Evolutionary conservation across 2,797 vertebrate genomes (phyloP).

Genomic region (Ptychadena robeensis): DNA sequence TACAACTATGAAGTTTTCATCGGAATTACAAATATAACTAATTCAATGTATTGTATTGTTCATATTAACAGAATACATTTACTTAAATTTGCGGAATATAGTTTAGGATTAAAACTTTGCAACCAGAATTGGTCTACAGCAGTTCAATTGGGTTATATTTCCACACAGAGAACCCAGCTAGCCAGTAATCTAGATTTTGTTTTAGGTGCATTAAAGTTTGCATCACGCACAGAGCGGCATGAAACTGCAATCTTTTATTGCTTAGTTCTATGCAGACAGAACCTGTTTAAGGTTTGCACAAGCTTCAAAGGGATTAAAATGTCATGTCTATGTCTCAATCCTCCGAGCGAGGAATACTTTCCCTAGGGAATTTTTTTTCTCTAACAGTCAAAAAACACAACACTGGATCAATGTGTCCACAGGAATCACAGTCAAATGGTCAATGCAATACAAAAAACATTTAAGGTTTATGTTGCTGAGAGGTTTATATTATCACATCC

Average conservation of each 20-base stretch:
- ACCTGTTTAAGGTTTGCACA: slow-evolving; percentile 45
- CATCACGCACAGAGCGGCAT: background rate
- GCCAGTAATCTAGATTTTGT: background rate
- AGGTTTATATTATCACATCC: slow-evolving; percentile 57
- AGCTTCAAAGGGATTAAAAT: slow-evolving; percentile 45
- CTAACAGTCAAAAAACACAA: slow-evolving; percentile 49
- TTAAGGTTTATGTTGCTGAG: slow-evolving; percentile 47
- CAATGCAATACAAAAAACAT: slow-evolving; percentile 36
- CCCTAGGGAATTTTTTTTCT: slow-evolving; percentile 49
- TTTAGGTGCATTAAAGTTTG: background rate
- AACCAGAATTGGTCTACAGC: no score
- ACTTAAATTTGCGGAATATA: no score
- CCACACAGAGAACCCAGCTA: background rate
- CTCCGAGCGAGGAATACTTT: slow-evolving; percentile 25
- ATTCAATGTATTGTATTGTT: no score
- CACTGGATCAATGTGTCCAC: slow-evolving; percentile 50
- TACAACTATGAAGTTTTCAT: no score
- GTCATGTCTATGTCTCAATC: slow-evolving; percentile 37
- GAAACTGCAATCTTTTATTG: slow-evolving; percentile 15
- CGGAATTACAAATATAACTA: no score
- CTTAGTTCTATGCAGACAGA: slow-evolving; percentile 26
- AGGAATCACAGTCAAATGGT: slow-evolving; percentile 46
- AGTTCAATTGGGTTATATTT: no score
- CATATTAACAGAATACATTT: no score
- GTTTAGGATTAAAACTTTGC: no score